Base-by-base conservation (phyloP, 2,797 vertebrate species). In the Muscicapa comitata region DNA sequence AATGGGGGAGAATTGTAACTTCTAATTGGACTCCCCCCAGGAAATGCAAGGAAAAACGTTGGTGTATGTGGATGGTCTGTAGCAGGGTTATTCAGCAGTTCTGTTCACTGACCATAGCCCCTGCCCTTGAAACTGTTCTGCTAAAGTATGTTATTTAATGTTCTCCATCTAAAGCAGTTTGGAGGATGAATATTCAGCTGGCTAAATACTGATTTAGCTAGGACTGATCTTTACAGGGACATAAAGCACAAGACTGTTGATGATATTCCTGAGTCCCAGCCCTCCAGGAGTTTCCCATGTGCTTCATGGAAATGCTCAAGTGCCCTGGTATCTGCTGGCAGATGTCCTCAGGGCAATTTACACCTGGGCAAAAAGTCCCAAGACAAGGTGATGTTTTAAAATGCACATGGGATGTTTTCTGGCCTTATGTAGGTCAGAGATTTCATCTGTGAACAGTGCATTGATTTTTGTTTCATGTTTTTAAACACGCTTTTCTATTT, bases 301-400 rank as follows among this genome's bases (percentile, higher is more conserved):
- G 8, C 65, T 89, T 57, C 13, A 3, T 14, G 3, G 5, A 40
- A 45, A 42, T 42, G 35, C 45, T 59, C 59, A 38, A 21, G 50
- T 45, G 78, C 62, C 82, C 82, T 53, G 35, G 17, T 54, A 16
- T 93, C 91, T 91, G 89, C 95, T 72, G 93, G 91, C 89, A 95
- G 82, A 88, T 88, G 55, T 92, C 40, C 74, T 74, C 37, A 47
- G 89, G 72, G 45, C 42, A 58, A 24, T 47, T 61, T 37, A 67
- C 2, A 4, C n/a, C 47, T 79, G 74, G 38, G 48, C 28, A 83
- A 43, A 63, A 89, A 6, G 35, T 45, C 54, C 51, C 51, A 59
- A 66, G 80, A 26, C 2, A 4, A 71, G 14, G 28, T 25, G 42
- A 67, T 43, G 50, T 78, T 81, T 80, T 61, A 43, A 57, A 57